A percentile compares a stretch with the other conserved stretches of the same genome.
phyloP scores from a whole-genome alignment of 1,140 invertebrate genomes.

The Druon quercuslanigerum region DNA sequence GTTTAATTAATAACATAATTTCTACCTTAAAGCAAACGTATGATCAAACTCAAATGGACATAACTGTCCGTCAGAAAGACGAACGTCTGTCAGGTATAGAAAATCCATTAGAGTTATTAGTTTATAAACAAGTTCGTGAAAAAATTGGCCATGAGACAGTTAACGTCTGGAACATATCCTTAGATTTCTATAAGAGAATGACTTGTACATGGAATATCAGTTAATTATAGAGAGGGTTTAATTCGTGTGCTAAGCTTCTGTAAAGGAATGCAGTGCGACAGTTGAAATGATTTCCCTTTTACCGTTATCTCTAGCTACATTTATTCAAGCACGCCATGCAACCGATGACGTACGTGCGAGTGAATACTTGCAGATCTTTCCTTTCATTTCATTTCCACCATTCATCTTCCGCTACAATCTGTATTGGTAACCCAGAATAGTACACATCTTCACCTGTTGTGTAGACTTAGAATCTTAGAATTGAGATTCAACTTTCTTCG shows the following conservation, averaged over 20 bases:
- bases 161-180: no score
- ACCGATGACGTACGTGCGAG: constrained; percentile 31
- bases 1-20: no score
- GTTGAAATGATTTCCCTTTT: neutral
- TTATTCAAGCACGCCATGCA: neutral
- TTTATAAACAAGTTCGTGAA: no score
- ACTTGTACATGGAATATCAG: no score
- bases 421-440: neutral
- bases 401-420: constrained; percentile 2
- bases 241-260: neutral
- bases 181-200: neutral
- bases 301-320: constrained; percentile 17
- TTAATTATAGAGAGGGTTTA: no score
- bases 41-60: no score
- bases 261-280: constrained; percentile 24
- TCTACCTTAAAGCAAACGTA: no score
- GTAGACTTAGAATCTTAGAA: neutral
- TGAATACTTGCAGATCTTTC: constrained; percentile 47
- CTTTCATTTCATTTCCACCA: constrained; percentile 29
- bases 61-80: no score
- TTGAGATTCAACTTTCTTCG: constrained; percentile 7
- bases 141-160: no score
- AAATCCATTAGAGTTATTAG: no score
- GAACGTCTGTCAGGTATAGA: no score
- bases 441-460: constrained; percentile 14